phyloP scores from a whole-genome alignment of 2,888 invertebrate genomes.

The Xanthia togata region DNA sequence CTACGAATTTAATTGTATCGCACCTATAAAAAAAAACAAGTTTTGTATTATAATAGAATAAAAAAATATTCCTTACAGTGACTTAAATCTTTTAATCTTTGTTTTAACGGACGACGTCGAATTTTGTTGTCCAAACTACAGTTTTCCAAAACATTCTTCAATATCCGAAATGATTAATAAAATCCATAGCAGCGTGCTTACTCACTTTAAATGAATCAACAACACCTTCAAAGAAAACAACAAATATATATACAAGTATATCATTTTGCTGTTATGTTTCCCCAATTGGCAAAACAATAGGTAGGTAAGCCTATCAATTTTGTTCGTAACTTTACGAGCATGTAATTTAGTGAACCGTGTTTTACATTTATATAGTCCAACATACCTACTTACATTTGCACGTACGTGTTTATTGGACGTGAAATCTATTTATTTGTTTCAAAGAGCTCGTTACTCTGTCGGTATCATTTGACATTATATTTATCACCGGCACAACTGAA shows the following conservation, averaged over 20 bases:
- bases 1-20: constrained; percentile 6
- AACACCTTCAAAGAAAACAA: constrained; percentile 30
- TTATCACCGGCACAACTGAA: constrained; percentile 76
- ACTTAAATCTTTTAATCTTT: constrained; percentile 53
- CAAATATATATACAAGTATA: constrained; percentile 15
- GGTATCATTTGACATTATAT: constrained; percentile 69
- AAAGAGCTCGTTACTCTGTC: constrained; percentile 59
- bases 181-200: constrained; percentile 35
- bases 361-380: constrained; percentile 33
- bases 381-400: constrained; percentile 22
- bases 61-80: background rate
- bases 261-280: constrained; percentile 40
- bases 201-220: constrained; percentile 41
- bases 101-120: constrained; percentile 55
- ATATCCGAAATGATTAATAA: constrained; percentile 60
- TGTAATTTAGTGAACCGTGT: constrained; percentile 35
- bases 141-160: constrained; percentile 65
- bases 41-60: background rate
- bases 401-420: constrained; percentile 55
- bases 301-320: constrained; percentile 37
- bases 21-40: background rate
- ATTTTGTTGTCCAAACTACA: constrained; percentile 52
- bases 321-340: constrained; percentile 36
- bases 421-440: constrained; percentile 62
- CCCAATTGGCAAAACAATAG: constrained; percentile 38